Percentiles rank a stretch among this genome's conserved stretches.
These are phyloP conservation scores for Miichthys miiuy DNA, from an alignment of 2,797 vertebrate species.

Conservation along the genomic window DNA sequence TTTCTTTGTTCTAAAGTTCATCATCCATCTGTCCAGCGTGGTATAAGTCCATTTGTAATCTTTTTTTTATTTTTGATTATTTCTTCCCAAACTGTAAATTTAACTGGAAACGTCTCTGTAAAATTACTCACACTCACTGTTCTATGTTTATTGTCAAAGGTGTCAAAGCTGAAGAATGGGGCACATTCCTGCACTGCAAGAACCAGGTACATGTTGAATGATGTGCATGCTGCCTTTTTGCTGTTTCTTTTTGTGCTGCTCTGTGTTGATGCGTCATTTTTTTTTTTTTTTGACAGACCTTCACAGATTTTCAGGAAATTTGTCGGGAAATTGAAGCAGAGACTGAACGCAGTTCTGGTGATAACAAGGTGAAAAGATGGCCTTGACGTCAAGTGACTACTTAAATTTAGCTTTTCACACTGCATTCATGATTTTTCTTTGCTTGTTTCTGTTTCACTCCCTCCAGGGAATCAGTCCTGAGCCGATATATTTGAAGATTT, in stretches of 20 bases:
- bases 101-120: not conserved
- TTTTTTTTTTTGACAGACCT: constrained; percentile 75
- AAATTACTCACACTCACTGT: constrained; percentile 13
- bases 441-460: not conserved
- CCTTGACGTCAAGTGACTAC: not conserved
- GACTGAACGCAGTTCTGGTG: constrained; percentile 83
- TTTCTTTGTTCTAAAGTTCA: constrained; percentile 1
- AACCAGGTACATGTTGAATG: constrained; percentile 81
- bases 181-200: constrained; percentile 88
- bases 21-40: constrained; percentile 14
- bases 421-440: not conserved
- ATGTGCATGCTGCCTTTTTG: not conserved
- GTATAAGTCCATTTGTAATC: constrained; percentile 23
- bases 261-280: constrained; percentile 10
- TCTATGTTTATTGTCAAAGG: constrained; percentile 68
- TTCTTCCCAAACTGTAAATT: constrained; percentile 6
- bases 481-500: constrained; percentile 89
- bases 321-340: constrained; percentile 86
- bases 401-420: constrained; percentile 25
- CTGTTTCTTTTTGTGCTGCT: not conserved
- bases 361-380: constrained; percentile 83
- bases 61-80: constrained; percentile 8
- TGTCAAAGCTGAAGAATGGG: constrained; percentile 89
- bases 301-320: constrained; percentile 87
- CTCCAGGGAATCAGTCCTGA: constrained; percentile 87